A percentile compares a stretch with the other conserved stretches of the same genome.
Evolutionary conservation across 2,888 invertebrate species (phyloP).

Genomic region (Epistrophe grossulariae): DNA sequence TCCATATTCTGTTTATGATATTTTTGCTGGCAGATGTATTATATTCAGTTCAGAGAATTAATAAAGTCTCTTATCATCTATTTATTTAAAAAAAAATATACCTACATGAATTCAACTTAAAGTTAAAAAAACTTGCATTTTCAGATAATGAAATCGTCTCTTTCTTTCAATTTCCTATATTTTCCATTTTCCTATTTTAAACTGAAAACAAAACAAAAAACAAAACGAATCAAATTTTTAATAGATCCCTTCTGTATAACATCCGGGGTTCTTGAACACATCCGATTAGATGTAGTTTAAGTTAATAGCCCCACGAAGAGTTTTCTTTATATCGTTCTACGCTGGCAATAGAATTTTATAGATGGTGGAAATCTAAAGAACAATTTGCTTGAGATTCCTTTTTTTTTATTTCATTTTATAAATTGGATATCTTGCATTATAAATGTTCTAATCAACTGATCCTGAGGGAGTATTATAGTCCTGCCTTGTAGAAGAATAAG

Average conservation of each 20-base stretch:
- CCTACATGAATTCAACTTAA: too few species aligned
- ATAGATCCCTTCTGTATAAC: slow-evolving; percentile 9
- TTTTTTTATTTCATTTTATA: slow-evolving; percentile 4
- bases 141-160: too few species aligned
- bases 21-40: too few species aligned
- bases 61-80: too few species aligned
- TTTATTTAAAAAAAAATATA: too few species aligned
- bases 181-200: not conserved
- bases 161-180: not conserved
- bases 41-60: too few species aligned
- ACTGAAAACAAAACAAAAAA: not conserved
- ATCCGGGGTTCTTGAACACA: not conserved
- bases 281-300: slow-evolving; percentile 18
- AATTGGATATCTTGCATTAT: slow-evolving; percentile 19
- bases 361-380: not conserved
- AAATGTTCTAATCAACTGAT: slow-evolving; percentile 10
- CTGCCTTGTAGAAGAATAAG: not conserved
- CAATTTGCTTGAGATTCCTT: slow-evolving; percentile 1
- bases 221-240: not conserved
- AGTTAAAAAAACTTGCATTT: too few species aligned
- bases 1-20: too few species aligned
- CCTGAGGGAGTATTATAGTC: not conserved
- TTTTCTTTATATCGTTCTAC: slow-evolving; percentile 7
- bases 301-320: slow-evolving; percentile 16
- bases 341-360: slow-evolving; percentile 13